These are phyloP conservation scores for Varanus komodoensis DNA, from an alignment of 2,113 vertebrate genomes.

Conservation along the genomic window DNA sequence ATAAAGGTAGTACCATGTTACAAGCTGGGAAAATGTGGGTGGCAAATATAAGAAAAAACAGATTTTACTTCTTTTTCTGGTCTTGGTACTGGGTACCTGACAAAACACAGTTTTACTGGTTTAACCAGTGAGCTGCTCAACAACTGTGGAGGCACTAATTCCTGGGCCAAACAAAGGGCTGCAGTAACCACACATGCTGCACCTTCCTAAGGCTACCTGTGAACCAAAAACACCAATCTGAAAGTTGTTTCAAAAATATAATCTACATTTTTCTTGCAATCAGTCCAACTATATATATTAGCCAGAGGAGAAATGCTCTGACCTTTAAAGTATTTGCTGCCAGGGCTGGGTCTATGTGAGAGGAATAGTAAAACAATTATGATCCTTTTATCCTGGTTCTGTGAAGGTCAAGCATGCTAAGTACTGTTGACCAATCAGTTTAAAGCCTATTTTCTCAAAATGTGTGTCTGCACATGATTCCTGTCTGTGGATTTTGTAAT, in stretches of 20 bases:
- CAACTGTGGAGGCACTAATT: neutral
- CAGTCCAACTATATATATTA: neutral
- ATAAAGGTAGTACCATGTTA: too few relatives aligned
- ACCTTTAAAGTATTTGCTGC: neutral
- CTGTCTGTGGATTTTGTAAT: neutral
- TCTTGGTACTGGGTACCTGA: neutral
- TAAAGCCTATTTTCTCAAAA: neutral
- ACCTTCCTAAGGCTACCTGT: neutral
- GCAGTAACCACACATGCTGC: neutral
- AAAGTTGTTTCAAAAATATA: neutral
- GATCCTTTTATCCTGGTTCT: neutral
- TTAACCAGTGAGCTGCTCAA: neutral
- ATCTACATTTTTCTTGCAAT: neutral
- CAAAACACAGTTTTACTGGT: neutral
- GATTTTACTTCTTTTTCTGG: neutral
- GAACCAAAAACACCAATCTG: neutral
- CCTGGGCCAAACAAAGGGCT: neutral
- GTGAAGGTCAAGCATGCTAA: neutral
- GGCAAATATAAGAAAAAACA: too few relatives aligned
- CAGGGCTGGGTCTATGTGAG: neutral
- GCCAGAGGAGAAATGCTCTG: slow-evolving; percentile 16
- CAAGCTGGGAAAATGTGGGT: too few relatives aligned
- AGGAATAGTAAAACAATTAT: neutral
- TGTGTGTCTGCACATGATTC: neutral
- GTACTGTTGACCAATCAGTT: neutral